phyloP scores from a whole-genome alignment of 2,797 vertebrate species.

The Podarcis siculus region DNA sequence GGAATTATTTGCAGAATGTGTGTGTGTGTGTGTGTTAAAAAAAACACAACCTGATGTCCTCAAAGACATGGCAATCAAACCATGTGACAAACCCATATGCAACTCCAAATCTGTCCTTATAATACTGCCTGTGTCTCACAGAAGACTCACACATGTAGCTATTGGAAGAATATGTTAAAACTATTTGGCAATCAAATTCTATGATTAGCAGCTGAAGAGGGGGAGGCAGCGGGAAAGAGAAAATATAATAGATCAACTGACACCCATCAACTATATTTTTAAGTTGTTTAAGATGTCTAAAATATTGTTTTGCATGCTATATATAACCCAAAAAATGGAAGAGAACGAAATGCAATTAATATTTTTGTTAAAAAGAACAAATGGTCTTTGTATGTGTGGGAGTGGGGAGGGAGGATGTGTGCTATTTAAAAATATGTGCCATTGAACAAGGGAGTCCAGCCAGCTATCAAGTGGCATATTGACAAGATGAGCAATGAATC shows the following conservation, averaged over 20 bases:
- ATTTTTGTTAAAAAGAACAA: conserved; percentile 79
- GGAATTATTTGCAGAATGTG: conserved; percentile 68
- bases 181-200: conserved; percentile 82
- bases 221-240: conserved; percentile 73
- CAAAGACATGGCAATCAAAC: conserved; percentile 81
- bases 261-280: conserved; percentile 73
- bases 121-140: conserved; percentile 80
- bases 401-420: conserved; percentile 6
- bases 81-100: conserved; percentile 85
- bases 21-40: conserved; percentile 34
- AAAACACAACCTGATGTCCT: conserved; percentile 74
- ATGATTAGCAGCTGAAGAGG: conserved; percentile 84
- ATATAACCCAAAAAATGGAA: conserved; percentile 73
- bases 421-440: conserved; percentile 80
- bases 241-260: conserved; percentile 76
- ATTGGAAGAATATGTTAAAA: conserved; percentile 82
- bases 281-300: conserved; percentile 80
- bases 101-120: conserved; percentile 84
- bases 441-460: conserved; percentile 81
- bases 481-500: conserved; percentile 80
- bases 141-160: conserved; percentile 83
- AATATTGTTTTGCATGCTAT: conserved; percentile 78
- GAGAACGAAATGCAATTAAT: conserved; percentile 74
- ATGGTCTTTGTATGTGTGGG: conserved; percentile 60
- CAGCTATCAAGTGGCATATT: conserved; percentile 82